Evolutionary conservation across 2,797 vertebrate genomes (phyloP).

Genomic region (Manis pentadactyla): DNA sequence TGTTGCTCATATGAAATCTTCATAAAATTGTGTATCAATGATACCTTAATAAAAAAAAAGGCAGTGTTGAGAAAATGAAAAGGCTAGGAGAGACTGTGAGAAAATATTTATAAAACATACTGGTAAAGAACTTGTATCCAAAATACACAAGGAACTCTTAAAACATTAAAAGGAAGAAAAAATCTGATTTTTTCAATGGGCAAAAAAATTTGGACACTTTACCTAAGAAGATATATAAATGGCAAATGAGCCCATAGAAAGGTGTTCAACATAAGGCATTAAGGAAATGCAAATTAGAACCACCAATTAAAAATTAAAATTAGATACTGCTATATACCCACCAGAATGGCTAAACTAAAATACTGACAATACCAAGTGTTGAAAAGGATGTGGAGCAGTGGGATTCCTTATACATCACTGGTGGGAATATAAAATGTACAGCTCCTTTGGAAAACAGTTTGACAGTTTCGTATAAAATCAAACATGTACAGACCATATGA

Average conservation of each 20-base stretch:
- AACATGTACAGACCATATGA: neutral
- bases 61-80: neutral
- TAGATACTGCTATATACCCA: neutral
- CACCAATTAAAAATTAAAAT: neutral
- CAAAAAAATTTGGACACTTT: neutral
- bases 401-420: neutral
- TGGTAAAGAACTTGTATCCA: neutral
- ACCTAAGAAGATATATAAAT: neutral
- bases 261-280: neutral
- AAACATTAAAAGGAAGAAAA: neutral
- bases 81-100: neutral
- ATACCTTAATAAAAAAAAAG: neutral
- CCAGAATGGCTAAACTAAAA: slow-evolving; percentile 15
- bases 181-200: neutral
- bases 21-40: no score
- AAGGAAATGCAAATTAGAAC: slow-evolving; percentile 20
- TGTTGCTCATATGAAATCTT: no score
- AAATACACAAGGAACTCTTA: neutral
- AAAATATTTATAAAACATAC: neutral
- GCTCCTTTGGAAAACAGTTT: neutral
- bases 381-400: neutral
- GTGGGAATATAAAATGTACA: neutral
- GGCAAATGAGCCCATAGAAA: neutral
- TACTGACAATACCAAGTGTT: neutral
- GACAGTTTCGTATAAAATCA: neutral